phyloP scores from a whole-genome alignment of 37 sponge, comb jelly and placozoan species.

The Ianthella basta region DNA sequence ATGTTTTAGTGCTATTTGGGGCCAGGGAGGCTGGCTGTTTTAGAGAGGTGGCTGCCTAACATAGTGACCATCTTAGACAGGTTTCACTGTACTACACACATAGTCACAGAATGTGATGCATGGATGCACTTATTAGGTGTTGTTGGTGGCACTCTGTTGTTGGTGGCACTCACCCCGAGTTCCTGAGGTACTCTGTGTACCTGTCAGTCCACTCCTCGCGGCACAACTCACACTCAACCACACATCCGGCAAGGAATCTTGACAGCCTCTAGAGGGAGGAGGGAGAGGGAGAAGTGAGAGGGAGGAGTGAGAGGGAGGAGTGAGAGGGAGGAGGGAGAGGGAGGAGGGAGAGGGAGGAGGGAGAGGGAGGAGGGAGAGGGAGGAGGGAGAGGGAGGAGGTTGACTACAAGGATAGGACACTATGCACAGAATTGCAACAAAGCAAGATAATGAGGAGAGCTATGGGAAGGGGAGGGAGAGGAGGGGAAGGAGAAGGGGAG shows the following conservation, averaged over 20 bases:
- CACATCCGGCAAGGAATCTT: not conserved
- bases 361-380: not conserved
- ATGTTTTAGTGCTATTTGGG: too few relatives aligned
- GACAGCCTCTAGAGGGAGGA: not conserved
- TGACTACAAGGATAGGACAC: too few relatives aligned
- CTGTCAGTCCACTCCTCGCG: slow-evolving; percentile 15
- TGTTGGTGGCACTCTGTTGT: too few relatives aligned
- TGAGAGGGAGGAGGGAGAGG: not conserved
- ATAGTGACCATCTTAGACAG: too few relatives aligned
- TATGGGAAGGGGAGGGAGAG: not conserved
- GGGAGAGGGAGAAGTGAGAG: not conserved
- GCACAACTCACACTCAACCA: not conserved
- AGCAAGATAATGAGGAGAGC: too few relatives aligned
- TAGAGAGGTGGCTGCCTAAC: too few relatives aligned
- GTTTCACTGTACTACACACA: too few relatives aligned
- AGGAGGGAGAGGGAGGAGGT: too few relatives aligned
- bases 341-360: not conserved
- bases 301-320: not conserved
- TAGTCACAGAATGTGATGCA: too few relatives aligned
- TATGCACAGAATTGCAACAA: too few relatives aligned
- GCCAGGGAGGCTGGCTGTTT: too few relatives aligned
- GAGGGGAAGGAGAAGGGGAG: not conserved
- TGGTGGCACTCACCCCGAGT: slow-evolving; percentile 14
- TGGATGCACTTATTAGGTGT: too few relatives aligned
- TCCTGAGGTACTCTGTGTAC: not conserved